Base-by-base conservation (phyloP, 1,140 invertebrate species). In the Drosophila arawakana region DNA sequence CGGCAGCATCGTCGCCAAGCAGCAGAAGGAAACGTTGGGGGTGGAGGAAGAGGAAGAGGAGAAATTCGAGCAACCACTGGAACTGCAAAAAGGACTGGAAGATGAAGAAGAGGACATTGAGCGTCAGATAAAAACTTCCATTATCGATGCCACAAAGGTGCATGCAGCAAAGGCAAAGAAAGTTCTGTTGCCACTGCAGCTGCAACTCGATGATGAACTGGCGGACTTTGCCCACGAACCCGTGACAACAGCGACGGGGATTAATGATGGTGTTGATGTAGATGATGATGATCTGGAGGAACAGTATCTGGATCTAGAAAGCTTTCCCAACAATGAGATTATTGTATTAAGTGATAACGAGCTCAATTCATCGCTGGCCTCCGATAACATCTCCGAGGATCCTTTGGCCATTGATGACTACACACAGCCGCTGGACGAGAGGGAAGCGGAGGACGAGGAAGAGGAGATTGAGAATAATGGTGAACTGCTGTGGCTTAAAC, bases 341-440 rank as follows among this genome's bases (percentile, higher is more conserved):
- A 91, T 92, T 55, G 89, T 92, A 10, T 34, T 92, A 0, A 49
- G 67, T 54, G 91, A 91, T n/a, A 49, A 52, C 0, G 85, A 92
- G 60, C 55, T 89, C 0, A 92, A 91, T 68, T 76, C 82, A 11
- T 84, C 88, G 11, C 63, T 90, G 9, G 76, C 78, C 11, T 90
- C 83, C 1, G 91, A 92, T 46, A 81, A 78, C n/a, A 50, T 81
- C 10, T 81, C 80, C 10, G 81, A 89, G 30, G 91, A 92, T 75
- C 91, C 91, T 3, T 57, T 92, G 65, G 91, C 91, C 15, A 80
- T 92, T 34, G 91, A 89, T 57, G 80, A 85, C 15, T 76, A 78
- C 2, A 65, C 68, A 11, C 73, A 76, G 54, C 73, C 55, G n/a
- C 7, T 60, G 30, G 49, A 13, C 11, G 39, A 30, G 25, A 30